Evolutionary conservation across 2,888 invertebrate genomes (phyloP).

Genomic region (Willowsia nigromaculata): DNA sequence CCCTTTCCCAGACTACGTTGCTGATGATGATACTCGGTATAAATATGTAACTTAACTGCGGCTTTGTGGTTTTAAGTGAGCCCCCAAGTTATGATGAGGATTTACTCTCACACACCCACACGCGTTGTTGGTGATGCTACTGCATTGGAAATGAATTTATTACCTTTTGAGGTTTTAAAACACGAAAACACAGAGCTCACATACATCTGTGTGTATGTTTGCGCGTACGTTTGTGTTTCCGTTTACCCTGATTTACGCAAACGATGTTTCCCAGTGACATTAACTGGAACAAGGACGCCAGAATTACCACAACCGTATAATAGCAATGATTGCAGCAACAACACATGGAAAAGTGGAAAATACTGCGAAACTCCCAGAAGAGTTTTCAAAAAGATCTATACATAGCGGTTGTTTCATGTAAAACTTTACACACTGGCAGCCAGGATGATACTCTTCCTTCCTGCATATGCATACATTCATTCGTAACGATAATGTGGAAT

Average conservation of each 20-base stretch:
- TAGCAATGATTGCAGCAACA: background rate
- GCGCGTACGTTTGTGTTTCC: background rate
- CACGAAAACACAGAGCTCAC: background rate
- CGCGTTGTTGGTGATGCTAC: background rate
- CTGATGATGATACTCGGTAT: background rate
- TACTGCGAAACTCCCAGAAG: slow-evolving; percentile 28
- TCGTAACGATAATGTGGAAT: background rate
- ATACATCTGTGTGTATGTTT: slow-evolving; percentile 17
- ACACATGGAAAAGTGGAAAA: slow-evolving; percentile 29
- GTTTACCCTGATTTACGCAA: slow-evolving; percentile 56
- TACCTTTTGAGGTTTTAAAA: slow-evolving; percentile 31
- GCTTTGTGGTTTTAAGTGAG: slow-evolving; percentile 34
- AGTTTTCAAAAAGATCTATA: slow-evolving; percentile 1
- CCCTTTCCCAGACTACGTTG: background rate
- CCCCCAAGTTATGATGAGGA: slow-evolving; percentile 35
- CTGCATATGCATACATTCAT: background rate
- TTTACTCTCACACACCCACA: slow-evolving; percentile 50
- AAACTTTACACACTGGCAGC: slow-evolving; percentile 14
- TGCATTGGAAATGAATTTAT: slow-evolving; percentile 59
- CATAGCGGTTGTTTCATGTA: background rate
- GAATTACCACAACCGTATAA: slow-evolving; percentile 18
- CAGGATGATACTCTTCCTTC: background rate
- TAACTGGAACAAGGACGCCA: slow-evolving; percentile 34
- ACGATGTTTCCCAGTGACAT: slow-evolving; percentile 57
- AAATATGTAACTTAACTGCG: background rate